Evolutionary conservation across 2,888 invertebrate genomes (phyloP).

Genomic region (Hymenopus coronatus): DNA sequence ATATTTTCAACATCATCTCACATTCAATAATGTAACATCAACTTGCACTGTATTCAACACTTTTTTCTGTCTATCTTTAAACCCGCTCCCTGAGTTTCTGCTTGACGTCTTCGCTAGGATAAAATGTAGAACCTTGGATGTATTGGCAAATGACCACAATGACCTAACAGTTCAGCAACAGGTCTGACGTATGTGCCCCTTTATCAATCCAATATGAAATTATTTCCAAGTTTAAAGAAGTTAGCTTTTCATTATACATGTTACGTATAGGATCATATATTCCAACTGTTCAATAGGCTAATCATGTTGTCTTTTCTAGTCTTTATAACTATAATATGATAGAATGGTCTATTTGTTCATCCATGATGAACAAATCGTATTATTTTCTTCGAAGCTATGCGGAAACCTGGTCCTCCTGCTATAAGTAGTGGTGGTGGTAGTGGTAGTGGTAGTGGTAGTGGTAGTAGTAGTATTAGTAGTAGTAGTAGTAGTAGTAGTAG

Average conservation of each 20-base stretch:
- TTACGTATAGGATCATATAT: constrained; percentile 89
- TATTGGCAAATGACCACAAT: constrained; percentile 80
- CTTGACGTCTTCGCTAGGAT: constrained; percentile 70
- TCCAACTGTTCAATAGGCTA: constrained; percentile 88
- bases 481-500: no score
- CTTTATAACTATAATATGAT: constrained; percentile 86
- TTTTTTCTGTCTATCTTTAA: neutral
- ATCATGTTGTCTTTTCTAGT: constrained; percentile 57
- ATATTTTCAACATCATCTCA: neutral
- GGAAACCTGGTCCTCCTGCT: constrained; percentile 69
- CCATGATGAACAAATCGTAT: constrained; percentile 81
- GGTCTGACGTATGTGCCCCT: constrained; percentile 73
- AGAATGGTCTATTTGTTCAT: constrained; percentile 93
- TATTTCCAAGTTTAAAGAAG: constrained; percentile 86
- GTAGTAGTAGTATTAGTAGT: no score
- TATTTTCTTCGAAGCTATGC: constrained; percentile 58
- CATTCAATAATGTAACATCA: neutral
- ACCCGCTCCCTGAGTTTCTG: neutral
- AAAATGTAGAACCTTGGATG: constrained; percentile 77
- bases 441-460: no score
- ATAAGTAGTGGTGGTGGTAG: no score
- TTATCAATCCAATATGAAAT: constrained; percentile 83
- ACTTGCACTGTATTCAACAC: neutral
- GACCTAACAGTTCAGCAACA: constrained; percentile 75
- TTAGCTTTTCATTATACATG: constrained; percentile 78